These are phyloP conservation scores for Drosophila miranda DNA, from an alignment of 1,140 invertebrate species.

Conservation along the genomic window DNA sequence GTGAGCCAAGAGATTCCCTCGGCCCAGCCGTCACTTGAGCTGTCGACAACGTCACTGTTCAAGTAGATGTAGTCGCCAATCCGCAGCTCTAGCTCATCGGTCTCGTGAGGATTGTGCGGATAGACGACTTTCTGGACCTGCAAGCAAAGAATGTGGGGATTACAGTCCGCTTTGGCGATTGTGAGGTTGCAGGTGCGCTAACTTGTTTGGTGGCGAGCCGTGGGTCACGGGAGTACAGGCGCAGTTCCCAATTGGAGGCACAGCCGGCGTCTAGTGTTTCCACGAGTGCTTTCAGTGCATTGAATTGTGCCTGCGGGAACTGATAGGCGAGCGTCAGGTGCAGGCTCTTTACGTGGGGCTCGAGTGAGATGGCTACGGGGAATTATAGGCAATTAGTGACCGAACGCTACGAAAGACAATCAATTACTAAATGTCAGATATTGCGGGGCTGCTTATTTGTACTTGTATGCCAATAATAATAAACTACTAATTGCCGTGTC, in stretches of 20 bases:
- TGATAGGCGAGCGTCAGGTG: constrained; percentile 95
- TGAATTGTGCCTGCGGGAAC: constrained; percentile 89
- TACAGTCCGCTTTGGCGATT: neutral
- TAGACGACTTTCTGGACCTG: constrained; percentile 92
- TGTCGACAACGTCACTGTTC: constrained; percentile 87
- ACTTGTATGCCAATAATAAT: constrained; percentile 16
- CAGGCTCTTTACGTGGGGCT: constrained; percentile 91
- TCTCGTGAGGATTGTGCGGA: constrained; percentile 88
- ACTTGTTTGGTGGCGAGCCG: constrained; percentile 90
- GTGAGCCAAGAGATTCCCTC: constrained; percentile 94
- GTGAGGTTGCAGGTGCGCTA: constrained; percentile 24
- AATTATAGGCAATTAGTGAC: constrained; percentile 58
- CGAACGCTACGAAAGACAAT: constrained; percentile 1
- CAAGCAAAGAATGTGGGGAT: constrained; percentile 1
- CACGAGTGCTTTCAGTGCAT: constrained; percentile 88
- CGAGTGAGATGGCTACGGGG: constrained; percentile 86
- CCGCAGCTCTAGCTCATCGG: constrained; percentile 92
- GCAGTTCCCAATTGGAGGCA: constrained; percentile 90
- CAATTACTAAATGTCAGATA: constrained; percentile 13
- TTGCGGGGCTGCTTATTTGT: constrained; percentile 32
- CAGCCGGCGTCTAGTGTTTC: constrained; percentile 87
- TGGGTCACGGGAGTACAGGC: constrained; percentile 92
- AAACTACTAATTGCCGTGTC: constrained; percentile 28
- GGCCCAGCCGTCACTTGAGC: constrained; percentile 92
- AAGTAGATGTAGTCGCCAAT: constrained; percentile 94